These are phyloP conservation scores for Ibycter americanus DNA, from an alignment of 2,797 vertebrate genomes.

Conservation along the genomic window DNA sequence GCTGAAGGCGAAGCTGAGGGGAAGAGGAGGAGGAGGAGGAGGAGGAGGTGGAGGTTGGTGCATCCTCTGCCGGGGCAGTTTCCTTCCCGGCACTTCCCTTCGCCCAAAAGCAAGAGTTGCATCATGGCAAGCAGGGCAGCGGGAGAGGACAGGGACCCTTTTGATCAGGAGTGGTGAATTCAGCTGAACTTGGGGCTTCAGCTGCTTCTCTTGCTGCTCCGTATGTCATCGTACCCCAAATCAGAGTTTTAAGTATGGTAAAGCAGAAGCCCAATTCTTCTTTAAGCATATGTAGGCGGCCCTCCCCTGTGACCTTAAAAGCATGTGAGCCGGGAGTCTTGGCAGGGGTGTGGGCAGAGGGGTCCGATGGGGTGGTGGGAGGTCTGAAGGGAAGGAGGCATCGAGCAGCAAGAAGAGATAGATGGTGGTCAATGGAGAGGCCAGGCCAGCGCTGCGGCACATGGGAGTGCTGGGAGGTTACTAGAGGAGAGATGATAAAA, in stretches of 20 bases:
- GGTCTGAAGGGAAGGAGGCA: background rate
- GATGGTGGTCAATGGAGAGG: rapidly evolving
- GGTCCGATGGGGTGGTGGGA: background rate
- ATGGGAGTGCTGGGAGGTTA: background rate
- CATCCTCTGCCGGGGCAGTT: background rate
- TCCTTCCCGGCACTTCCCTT: slow-evolving; percentile 9
- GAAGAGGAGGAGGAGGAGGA: background rate
- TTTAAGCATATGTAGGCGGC: background rate
- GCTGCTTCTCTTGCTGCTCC: background rate
- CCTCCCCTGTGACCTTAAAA: background rate
- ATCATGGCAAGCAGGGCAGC: rapidly evolving
- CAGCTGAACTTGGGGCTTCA: background rate
- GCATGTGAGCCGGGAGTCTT: background rate
- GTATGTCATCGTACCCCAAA: rapidly evolving
- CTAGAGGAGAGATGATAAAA: background rate
- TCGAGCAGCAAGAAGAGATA: background rate
- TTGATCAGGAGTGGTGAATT: background rate
- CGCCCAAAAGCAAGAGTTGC: background rate
- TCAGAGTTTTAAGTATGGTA: background rate
- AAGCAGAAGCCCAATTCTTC: background rate
- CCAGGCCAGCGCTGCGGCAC: rapidly evolving
- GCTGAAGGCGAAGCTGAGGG: background rate
- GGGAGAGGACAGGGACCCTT: background rate
- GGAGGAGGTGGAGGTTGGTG: background rate
- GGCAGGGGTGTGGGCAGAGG: background rate